Base-by-base conservation (phyloP, 1,140 invertebrate species). In the Aphelenchoides fujianensis region DNA sequence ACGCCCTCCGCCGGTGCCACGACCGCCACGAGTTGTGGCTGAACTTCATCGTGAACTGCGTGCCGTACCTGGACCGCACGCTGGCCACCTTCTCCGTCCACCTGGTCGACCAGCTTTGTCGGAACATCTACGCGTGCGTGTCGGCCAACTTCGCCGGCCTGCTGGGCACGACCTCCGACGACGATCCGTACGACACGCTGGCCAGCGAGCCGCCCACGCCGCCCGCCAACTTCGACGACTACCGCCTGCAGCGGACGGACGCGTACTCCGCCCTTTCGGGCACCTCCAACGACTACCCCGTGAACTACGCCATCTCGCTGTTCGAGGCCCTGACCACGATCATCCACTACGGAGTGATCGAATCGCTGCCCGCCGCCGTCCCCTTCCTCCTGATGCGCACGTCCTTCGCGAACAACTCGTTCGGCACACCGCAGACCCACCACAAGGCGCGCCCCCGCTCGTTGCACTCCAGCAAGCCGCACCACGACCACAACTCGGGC, bases 291-390 rank as follows among this genome's bases (percentile, higher is more conserved):
- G 66, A 72, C 41, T 76, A 86, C 31, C 90, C 91, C 1, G 89
- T 91, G 0, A 92, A 94, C 86, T 92, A 94, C 83, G 88, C 91
- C 0, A 87, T 83, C 67, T 31, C 74, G 80, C 55, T 75, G 82
- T 84, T 94, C 68, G 91, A 94, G 86, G 90, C 91, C 0, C 83
- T 94, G 64, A 92, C 91, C 0, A 90, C 91, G 37, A 85, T 94
- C 3, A 89, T 91, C 76, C 92, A 94, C 84, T 93, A 92, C 85
- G 93, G 92, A 77, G 85, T 94, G 16, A 85, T 94, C 73, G 91
- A 94, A 83, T 88, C 75, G 23, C 12, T 31, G 9, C 19, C 73
- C n/a, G 30, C 48, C 9, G 61, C 34, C 19, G 62, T 71, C 41
- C 53, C 74, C 12, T 57, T 75, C n/a, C 28, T 41, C 2, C 61